Base-by-base conservation (phyloP, 2,113 vertebrate genomes). In the Callithrix jacchus region DNA sequence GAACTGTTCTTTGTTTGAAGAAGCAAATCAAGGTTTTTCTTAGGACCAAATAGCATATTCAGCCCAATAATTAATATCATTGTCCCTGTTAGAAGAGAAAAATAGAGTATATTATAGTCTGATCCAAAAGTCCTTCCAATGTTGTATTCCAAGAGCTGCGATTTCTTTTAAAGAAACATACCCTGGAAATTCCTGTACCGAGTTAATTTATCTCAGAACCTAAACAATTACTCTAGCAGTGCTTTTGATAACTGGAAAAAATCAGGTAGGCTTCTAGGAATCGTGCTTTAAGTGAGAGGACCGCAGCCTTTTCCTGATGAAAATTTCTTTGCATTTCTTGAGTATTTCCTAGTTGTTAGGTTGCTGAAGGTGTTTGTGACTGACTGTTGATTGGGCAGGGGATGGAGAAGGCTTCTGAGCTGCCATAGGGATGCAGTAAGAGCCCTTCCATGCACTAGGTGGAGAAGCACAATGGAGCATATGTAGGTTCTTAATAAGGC, bases 31-130 rank as follows among this genome's bases (percentile, higher is more conserved):
- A 98, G 68, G 3, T 96, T 98, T 96, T 98, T 98, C 89, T 97
- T 98, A 30, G 97, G 93, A 94, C 96, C 96, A 93, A 45, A 73
- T 9, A 98, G 82, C 94, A 98, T 92, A 61, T 68, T 97, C 74
- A 98, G 9, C 3, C 98, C 98, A 97, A 98, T 91, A 92, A 98
- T 97, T 21, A 98, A 47, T 98, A 98, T 98, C 54, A 98, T 68
- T 80, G 97, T 96, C 9, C 98, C 98, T 99, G 96, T 92, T 56
- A n/a, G 87, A 81, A 95, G 54, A 94, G n/a, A 86, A 97, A 98
- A 3, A 91, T 98, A 98, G 20, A 79, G 95, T 32, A 94, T 0
- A 56, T 79, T 7, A 42, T 2, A 92, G 95, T 85, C 35, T 92
- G 95, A 87, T 83, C 77, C 68, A 40, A 16, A 93, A 92, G 27